Evolutionary conservation across 53 echinoderm and acorn worm genomes (phyloP), one percentile per base, ranked within the genome.

Genomic region (Holothuria leucospilota): DNA sequence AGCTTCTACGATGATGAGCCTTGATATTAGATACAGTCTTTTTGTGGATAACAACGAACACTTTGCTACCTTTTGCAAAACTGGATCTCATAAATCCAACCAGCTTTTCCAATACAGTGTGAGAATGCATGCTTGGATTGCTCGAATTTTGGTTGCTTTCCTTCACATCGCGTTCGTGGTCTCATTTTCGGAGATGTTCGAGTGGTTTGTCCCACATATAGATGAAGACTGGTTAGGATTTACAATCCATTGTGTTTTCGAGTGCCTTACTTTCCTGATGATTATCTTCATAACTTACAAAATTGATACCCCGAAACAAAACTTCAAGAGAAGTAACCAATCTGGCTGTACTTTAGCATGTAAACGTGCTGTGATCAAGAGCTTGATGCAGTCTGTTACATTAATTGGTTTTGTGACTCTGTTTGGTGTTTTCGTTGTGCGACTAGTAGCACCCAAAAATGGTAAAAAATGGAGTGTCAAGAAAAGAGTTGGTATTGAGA

Each of bases 1-100:
- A 29, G 90, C 86, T 21, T 82, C 77, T 38, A 63, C 66, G 18
- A 11, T 46, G 46, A 7, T 4, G 11, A 11, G 11, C 8, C 46
- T 46, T 46, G 46, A 7, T 9, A 8, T 0, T 46, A 86, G 83
- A 13, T 90, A 90, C 77, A 28, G 64, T 11, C 59, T 82, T 25
- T 62, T 86, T 15, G 51, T 62, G 11, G 87, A 91, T 59, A 91
- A 91, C 82, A 86, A 87, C 81, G 91, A 91, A 56, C 63, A 69
- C 16, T 90, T 90, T 64, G 90, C 86, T 13, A 86, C 90, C 4
- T 90, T 81, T 29, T 90, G 90, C 39, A 86, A 86, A 58, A 86
- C 73, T 10, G 90, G 90, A 10, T 20, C 38, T 15, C 69, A 69
- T 28, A 29, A 39, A 29, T 26, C 38, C 69, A 69, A 69, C 29